Conservation (phyloP, 1,140 invertebrate genomes). For the Hylaeus volcanicus region DNA sequence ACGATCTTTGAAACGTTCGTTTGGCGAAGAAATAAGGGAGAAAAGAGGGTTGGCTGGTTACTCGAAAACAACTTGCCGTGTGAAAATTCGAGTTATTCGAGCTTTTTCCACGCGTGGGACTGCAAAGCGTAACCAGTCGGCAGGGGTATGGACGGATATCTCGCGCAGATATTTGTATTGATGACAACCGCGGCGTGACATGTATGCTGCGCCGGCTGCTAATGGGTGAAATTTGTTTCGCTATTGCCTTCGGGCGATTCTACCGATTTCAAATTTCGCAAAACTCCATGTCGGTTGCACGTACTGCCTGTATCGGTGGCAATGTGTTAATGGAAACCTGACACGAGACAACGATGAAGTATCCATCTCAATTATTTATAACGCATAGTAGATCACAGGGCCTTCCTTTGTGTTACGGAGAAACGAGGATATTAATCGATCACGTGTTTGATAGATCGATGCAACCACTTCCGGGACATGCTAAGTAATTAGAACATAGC, state of each 20-base stretch:
- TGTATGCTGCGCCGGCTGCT: constrained; percentile 52
- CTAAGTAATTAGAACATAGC: background rate
- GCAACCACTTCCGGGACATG: background rate
- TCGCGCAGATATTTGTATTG: constrained; percentile 65
- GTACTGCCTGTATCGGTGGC: constrained; percentile 5
- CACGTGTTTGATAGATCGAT: background rate
- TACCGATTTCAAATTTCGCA: constrained; percentile 56
- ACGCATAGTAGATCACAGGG: constrained; percentile 26
- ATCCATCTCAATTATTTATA: constrained; percentile 61
- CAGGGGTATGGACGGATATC: constrained; percentile 43
- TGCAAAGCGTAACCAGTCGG: background rate
- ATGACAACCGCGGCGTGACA: constrained; percentile 59
- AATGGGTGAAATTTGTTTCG: constrained; percentile 66
- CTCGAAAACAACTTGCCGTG: background rate
- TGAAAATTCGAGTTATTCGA: constrained; percentile 26
- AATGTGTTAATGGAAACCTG: constrained; percentile 38
- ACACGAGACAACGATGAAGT: constrained; percentile 49
- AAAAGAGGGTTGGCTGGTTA: background rate
- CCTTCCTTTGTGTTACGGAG: background rate
- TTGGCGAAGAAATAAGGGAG: background rate
- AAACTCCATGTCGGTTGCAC: constrained; percentile 15
- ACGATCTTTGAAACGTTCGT: background rate
- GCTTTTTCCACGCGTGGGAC: constrained; percentile 19
- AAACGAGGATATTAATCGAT: constrained; percentile 19
- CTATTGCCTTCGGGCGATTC: constrained; percentile 58